Conservation (phyloP, 2,113 vertebrate species). For the Limnothrissa miodon region DNA sequence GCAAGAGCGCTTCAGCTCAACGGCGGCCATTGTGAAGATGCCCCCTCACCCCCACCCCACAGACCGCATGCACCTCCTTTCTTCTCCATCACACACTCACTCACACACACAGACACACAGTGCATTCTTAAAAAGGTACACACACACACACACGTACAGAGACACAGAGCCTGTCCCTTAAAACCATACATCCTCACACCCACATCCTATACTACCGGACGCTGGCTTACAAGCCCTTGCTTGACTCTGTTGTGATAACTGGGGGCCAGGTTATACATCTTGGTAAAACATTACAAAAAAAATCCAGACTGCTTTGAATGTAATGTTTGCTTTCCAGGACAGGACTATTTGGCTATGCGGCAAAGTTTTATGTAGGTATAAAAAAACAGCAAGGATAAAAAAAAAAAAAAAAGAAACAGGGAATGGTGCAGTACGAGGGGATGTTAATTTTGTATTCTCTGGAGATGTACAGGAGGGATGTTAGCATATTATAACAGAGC, state of each 20-base stretch:
- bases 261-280: conserved; percentile 32
- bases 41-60: neutral
- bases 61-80: neutral
- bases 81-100: neutral
- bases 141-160: neutral
- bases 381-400: neutral
- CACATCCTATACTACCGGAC: conserved; percentile 1
- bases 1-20: conserved; percentile 38
- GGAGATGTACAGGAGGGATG: conserved; percentile 4
- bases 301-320: conserved; percentile 27
- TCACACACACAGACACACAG: neutral
- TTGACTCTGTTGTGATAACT: conserved; percentile 26
- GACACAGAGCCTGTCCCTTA: neutral
- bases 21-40: conserved; percentile 42
- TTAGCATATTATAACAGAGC: conserved; percentile 18
- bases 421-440: neutral
- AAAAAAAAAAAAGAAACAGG: conserved; percentile 13
- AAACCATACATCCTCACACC: neutral
- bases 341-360: neutral
- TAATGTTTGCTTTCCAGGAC: neutral
- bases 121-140: neutral
- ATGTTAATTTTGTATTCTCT: conserved; percentile 13
- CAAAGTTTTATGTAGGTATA: neutral
- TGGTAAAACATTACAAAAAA: conserved; percentile 5
- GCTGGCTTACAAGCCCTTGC: neutral